Base-by-base conservation (phyloP, 1,140 invertebrate genomes). In the Brachionus plicatilis region DNA sequence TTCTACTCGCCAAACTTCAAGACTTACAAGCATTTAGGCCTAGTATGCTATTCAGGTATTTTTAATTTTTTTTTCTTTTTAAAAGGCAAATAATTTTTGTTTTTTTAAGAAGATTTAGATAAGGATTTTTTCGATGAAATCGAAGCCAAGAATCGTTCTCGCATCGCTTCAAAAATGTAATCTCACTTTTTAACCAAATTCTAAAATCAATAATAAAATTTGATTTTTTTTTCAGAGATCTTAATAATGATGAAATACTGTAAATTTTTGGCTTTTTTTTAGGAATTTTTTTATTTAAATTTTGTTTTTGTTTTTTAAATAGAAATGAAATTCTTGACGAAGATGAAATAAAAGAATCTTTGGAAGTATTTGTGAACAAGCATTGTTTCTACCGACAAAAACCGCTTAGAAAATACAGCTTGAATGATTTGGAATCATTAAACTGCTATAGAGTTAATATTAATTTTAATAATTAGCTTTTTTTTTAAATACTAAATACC, bases 381-480 rank as follows among this genome's bases (percentile, higher is more conserved):
- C 72, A 76, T 27, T 76, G 72, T 27, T 76, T 47, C 43, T 76
- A 76, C 27, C 11, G 72, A 76, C 47, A 76, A 27, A 50, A 76
- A 14, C 72, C 72, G 12, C 24, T 76, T 2, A 76, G n/a, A 47
- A 47, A 37, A 20, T 50, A 27, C 20, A 53, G 0, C 29, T 50
- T 76, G 11, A 76, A 33, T 76, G 72, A 76, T 11, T 50, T 76
- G 20, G 9, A 50, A 76, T n/a, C 72, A 24, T 24, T 50, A 14
- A 76, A 76, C n/a, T 76, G 72, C 47, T 76, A 76, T 50, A 47
- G 72, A 76, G 41, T 76, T 76, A 50, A 50, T 76, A 50, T 37
- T 27, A 43, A 43, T 43, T 43, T 43, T 75, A 12, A 47, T 47
- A 47, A 33, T 70, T 60, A 60, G 53, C 53, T 75, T 75, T 17